Evolutionary conservation across 1,140 invertebrate genomes (phyloP), one percentile per base, ranked within the genome.

Genomic region (Heterodera schachtii): DNA sequence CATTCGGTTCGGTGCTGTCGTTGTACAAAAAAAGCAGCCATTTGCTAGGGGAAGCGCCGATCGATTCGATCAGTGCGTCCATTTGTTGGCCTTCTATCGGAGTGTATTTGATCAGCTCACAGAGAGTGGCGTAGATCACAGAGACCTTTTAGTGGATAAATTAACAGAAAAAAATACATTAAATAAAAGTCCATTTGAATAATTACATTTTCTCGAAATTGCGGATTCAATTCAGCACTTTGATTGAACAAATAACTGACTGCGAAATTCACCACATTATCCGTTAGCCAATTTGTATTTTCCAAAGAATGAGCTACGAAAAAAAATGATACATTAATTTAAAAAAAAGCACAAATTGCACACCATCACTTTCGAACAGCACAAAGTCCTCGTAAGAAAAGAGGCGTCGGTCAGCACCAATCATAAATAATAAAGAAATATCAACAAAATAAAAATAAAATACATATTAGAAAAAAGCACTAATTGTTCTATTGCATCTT

Each of bases 81-180:
- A 75, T 52, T 60, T 60, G 11, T 7, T 49, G 11, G 6, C 19
- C 66, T 13, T 57, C 47, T 11, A 16, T 49, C 9, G 47, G 47
- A 49, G 47, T 60, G 7, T 75, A 75, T 75, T 75, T 75, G 41
- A 75, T 75, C 66, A 75, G 66, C 44, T 75, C 74, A n/a, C 47
- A 75, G 41, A 64, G 74, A 57, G 74, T 75, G 19, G 74, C 74
- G 44, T 49, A 57, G 46, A 75, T 8, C 41, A 75, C 66, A 52
- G 52, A 75, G 66, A 75, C 44, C 74, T 75, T 44, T 64, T n/a
- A 19, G 43, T 47, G 52, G n/a, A 21, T 9, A 6, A 74, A 74
- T 31, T 52, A 75, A 2, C 11, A 19, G 19, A 60, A 11, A 16
- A 49, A 49, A 49, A 6, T 6, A 49, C 4, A 9, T 49, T 4